Evolutionary conservation across 2,888 invertebrate species (phyloP).

Genomic region (Furcula furcula): DNA sequence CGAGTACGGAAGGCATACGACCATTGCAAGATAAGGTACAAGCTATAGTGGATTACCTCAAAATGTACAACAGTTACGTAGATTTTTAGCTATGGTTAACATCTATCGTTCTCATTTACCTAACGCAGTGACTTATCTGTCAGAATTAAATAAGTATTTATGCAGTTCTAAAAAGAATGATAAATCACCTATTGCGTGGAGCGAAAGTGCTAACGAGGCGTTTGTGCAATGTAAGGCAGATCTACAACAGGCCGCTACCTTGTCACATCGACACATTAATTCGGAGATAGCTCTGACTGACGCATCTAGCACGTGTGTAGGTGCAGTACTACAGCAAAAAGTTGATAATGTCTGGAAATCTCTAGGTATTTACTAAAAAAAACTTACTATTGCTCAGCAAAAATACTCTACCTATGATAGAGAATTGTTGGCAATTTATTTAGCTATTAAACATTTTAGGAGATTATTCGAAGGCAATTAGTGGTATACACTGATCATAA

Average conservation of each 20-base stretch:
- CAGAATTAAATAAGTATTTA: conserved; percentile 3
- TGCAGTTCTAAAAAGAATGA: conserved; percentile 5
- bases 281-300: conserved; percentile 4
- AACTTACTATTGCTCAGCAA: background rate
- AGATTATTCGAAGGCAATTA: conserved; percentile 9
- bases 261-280: conserved; percentile 3
- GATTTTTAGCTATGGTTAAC: conserved; percentile 4
- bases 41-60: too few species aligned
- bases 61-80: background rate
- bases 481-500: conserved; percentile 14
- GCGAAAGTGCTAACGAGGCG: background rate
- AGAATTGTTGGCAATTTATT: conserved; percentile 11
- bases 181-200: conserved; percentile 4
- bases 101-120: conserved; percentile 4
- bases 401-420: conserved; percentile 7
- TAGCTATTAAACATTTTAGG: conserved; percentile 8
- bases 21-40: conserved; percentile 3
- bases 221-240: conserved; percentile 5
- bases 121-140: conserved; percentile 1
- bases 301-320: conserved; percentile 4
- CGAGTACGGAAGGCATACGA: background rate
- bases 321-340: too few species aligned
- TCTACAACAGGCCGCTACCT: conserved; percentile 1
- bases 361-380: background rate
- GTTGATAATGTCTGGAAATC: too few species aligned